These are phyloP conservation scores for Mythimna albipuncta DNA, from an alignment of 2,888 invertebrate species.

Conservation along the genomic window DNA sequence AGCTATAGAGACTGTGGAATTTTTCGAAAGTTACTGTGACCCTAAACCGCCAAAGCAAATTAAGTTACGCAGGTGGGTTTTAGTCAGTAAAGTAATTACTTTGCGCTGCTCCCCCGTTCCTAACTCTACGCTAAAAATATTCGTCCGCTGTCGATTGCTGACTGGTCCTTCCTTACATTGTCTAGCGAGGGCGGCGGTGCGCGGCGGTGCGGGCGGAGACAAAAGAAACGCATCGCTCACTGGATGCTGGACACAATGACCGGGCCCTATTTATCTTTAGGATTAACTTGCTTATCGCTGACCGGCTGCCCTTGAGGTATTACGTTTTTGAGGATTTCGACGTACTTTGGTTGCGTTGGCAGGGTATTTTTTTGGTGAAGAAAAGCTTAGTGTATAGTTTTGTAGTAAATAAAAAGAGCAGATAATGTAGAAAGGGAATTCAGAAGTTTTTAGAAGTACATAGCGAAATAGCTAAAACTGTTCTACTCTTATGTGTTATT, in stretches of 20 bases:
- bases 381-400: slow-evolving; percentile 2
- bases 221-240: slow-evolving; percentile 90
- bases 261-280: slow-evolving; percentile 86
- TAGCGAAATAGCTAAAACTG: no score
- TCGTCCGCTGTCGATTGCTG: slow-evolving; percentile 83
- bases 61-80: no score
- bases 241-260: slow-evolving; percentile 81
- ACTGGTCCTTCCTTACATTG: slow-evolving; percentile 84
- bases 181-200: slow-evolving; percentile 66
- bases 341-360: slow-evolving; percentile 1
- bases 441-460: background rate
- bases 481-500: no score
- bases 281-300: slow-evolving; percentile 88
- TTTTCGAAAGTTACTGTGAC: no score
- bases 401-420: background rate
- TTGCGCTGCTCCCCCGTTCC: background rate
- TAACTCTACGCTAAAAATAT: slow-evolving; percentile 60
- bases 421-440: background rate
- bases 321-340: slow-evolving; percentile 67
- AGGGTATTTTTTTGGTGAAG: slow-evolving; percentile 9
- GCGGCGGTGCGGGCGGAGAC: slow-evolving; percentile 76
- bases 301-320: slow-evolving; percentile 74
- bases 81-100: no score
- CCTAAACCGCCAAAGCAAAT: no score
- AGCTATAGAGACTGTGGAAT: no score